Evolutionary conservation across 2,113 vertebrate species (phyloP), one percentile per base, ranked within the genome.

Genomic region (Caretta caretta): DNA sequence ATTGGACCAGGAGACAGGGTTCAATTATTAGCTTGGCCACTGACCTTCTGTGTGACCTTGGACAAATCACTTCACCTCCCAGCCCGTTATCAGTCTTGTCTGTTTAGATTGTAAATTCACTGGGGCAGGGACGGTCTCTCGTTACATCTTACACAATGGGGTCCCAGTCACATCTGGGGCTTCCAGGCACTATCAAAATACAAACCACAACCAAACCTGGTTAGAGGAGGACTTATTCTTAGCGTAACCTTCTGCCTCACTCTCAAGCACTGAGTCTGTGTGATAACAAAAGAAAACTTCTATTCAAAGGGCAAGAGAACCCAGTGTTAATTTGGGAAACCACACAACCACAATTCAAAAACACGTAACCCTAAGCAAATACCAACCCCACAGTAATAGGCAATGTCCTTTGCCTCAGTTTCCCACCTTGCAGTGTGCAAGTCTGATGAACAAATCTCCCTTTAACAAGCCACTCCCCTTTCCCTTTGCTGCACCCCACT

Each of bases 21-120:
- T 92, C 84, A 93, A 13, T 51, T 90, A 92, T 57, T 95, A 78
- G 25, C n/a, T 72, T 78, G 80, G 84, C 76, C 88, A 69, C 86
- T 92, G 94, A 94, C 1, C 3, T 1, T 85, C 87, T 56, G 49
- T 50, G 96, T 95, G 89, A 91, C 91, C 51, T 94, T 93, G 65
- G 65, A 22, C 91, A 50, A 65, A 69, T 80, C 90, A 86, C 93
- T 95, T 91, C 51, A 27, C 19, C 81, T 87, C 35, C 31, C 42
- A n/a, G 46, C 82, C 49, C 49, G 84, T 91, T 96, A 93, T 11
- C 75, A 16, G 38, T 2, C 57, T 84, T 38, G 5, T 57, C 25
- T 57, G 56, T 59, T 29, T 59, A 59, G 57, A 29, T 78, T 88
- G 42, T 17, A 65, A 90, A 87, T 91, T 83, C 83, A 83, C 84